Conservation (phyloP, 2,797 vertebrate species). For the Hylomyscus alleni region DNA sequence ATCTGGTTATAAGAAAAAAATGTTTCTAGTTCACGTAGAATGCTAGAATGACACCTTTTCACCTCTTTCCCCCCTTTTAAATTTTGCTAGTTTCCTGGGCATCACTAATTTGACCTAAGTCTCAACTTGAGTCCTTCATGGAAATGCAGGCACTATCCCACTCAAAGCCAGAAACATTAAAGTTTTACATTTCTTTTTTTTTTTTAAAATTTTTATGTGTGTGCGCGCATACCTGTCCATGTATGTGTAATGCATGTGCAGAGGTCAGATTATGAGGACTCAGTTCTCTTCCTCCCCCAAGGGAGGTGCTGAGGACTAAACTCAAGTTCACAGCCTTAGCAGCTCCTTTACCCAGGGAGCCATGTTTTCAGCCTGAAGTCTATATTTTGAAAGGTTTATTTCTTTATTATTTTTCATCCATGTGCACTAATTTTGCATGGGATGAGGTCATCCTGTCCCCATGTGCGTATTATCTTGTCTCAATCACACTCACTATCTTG, state of each 20-base stretch:
- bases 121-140: background rate
- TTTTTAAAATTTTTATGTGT: background rate
- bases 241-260: background rate
- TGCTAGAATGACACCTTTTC: slow-evolving; percentile 50
- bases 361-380: background rate
- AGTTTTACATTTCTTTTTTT: background rate
- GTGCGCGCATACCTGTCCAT: background rate
- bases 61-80: background rate
- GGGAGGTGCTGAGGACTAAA: too few species aligned
- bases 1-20: too few species aligned
- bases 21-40: slow-evolving; percentile 50
- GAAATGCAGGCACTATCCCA: slow-evolving; percentile 34
- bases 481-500: background rate
- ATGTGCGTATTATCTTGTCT: background rate
- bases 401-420: background rate
- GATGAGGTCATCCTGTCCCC: background rate
- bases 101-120: background rate
- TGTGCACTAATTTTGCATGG: background rate
- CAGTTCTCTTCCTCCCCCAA: background rate
- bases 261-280: background rate
- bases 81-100: background rate
- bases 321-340: background rate
- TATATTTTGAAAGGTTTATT: background rate
- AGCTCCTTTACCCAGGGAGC: background rate
- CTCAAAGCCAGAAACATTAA: background rate